phyloP scores from a whole-genome alignment of 2,888 invertebrate genomes.

The Sminthurinus aureus region DNA sequence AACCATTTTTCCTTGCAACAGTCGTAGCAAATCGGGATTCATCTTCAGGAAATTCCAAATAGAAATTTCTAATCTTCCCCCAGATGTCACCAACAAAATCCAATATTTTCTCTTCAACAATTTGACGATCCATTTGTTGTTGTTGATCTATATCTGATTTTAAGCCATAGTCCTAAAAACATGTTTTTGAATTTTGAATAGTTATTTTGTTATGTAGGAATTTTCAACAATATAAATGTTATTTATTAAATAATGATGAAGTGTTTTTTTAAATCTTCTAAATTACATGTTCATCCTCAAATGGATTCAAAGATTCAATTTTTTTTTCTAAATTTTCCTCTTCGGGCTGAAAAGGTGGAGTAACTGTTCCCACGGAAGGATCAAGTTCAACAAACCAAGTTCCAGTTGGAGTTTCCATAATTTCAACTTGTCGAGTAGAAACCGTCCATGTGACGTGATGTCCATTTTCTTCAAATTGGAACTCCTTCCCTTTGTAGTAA shows the following conservation, averaged over 20 bases:
- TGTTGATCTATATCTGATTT: not conserved
- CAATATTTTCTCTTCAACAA: conserved; percentile 20
- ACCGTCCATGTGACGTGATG: conserved; percentile 37
- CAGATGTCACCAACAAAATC: conserved; percentile 22
- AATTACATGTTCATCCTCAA: no score
- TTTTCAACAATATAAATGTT: no score
- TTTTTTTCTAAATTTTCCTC: not conserved
- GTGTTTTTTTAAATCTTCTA: not conserved
- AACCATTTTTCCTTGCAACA: conserved; percentile 8
- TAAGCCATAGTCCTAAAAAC: no score
- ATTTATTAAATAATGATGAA: not conserved
- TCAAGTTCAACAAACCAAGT: not conserved
- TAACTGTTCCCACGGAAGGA: not conserved
- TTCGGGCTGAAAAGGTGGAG: not conserved
- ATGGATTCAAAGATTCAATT: no score
- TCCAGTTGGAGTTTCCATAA: not conserved
- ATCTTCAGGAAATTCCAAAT: conserved; percentile 14
- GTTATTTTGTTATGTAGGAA: not conserved
- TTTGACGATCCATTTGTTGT: conserved; percentile 12
- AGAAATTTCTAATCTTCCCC: conserved; percentile 31
- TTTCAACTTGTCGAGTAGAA: conserved; percentile 15
- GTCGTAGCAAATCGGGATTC: not conserved
- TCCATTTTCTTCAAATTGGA: conserved; percentile 34
- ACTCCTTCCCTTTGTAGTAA: conserved; percentile 34
- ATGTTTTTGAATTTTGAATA: not conserved